Evolutionary conservation across 2,113 vertebrate genomes (phyloP).

Genomic region (Nannobrachium achirus): DNA sequence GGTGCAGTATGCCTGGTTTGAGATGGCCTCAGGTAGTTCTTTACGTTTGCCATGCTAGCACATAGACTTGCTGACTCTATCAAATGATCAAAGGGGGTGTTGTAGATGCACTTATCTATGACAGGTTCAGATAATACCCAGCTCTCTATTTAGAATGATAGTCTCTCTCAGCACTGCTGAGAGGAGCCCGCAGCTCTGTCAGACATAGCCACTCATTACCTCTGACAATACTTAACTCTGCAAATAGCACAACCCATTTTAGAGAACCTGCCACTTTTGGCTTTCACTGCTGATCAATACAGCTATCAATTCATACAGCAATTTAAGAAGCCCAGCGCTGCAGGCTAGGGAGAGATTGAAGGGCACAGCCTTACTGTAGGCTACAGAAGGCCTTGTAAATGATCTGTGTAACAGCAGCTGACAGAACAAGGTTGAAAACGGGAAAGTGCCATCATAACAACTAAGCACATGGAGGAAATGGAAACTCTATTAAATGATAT

Average conservation of each 20-base stretch:
- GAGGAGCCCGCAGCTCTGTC: constrained; percentile 33
- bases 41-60: constrained; percentile 32
- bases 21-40: constrained; percentile 1
- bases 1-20: constrained; percentile 18
- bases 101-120: constrained; percentile 50
- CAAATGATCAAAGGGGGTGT: constrained; percentile 63
- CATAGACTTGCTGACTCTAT: constrained; percentile 57
- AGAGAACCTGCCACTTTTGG: constrained; percentile 41
- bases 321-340: constrained; percentile 35
- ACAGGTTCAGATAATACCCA: constrained; percentile 46
- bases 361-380: constrained; percentile 32
- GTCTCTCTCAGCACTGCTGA: constrained; percentile 57
- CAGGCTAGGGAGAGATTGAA: constrained; percentile 57
- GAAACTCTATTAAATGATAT: constrained; percentile 38
- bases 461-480: constrained; percentile 29
- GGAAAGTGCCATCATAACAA: constrained; percentile 56
- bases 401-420: constrained; percentile 52
- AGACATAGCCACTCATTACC: constrained; percentile 54
- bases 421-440: constrained; percentile 60
- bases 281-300: constrained; percentile 63
- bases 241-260: constrained; percentile 53
- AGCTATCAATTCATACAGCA: constrained; percentile 54
- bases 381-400: constrained; percentile 57
- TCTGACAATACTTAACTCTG: constrained; percentile 60
- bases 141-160: constrained; percentile 48